Percentiles rank a stretch among this genome's conserved stretches.
These are phyloP conservation scores for Pteronotus mesoamericanus DNA, from an alignment of 2,797 vertebrate genomes.

Conservation along the genomic window DNA sequence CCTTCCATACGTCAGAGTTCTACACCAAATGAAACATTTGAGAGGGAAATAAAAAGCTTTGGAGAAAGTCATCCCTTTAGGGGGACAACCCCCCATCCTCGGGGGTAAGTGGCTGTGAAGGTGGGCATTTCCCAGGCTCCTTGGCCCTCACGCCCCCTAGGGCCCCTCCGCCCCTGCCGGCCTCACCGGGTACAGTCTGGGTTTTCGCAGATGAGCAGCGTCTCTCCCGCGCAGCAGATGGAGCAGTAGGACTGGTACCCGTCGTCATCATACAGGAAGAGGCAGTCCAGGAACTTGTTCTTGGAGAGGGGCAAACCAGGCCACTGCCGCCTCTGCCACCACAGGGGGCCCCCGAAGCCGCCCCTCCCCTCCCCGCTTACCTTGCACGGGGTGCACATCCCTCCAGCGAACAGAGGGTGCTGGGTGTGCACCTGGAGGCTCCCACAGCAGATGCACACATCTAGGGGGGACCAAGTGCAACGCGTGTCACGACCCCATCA, in stretches of 20 bases:
- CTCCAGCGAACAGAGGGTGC: conserved; percentile 63
- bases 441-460: conserved; percentile 64
- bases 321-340: not conserved
- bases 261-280: conserved; percentile 65
- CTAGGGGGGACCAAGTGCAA: not conserved
- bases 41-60: not conserved
- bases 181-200: conserved; percentile 65
- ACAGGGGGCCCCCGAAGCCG: rapidly evolving
- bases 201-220: conserved; percentile 67
- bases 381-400: conserved; percentile 45
- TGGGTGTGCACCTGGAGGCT: conserved; percentile 36
- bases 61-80: not conserved
- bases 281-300: conserved; percentile 68
- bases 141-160: rapidly evolving
- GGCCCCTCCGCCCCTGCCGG: rapidly evolving
- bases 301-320: not conserved
- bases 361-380: not conserved
- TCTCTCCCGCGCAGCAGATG: conserved; percentile 50
- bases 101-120: not conserved
- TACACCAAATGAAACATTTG: rapidly evolving
- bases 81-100: no score
- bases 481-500: rapidly evolving
- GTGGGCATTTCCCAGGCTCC: rapidly evolving
- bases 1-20: rapidly evolving
- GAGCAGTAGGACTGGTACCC: conserved; percentile 63